phyloP scores from a whole-genome alignment of 2,888 invertebrate species.

The Crematogaster levior region DNA sequence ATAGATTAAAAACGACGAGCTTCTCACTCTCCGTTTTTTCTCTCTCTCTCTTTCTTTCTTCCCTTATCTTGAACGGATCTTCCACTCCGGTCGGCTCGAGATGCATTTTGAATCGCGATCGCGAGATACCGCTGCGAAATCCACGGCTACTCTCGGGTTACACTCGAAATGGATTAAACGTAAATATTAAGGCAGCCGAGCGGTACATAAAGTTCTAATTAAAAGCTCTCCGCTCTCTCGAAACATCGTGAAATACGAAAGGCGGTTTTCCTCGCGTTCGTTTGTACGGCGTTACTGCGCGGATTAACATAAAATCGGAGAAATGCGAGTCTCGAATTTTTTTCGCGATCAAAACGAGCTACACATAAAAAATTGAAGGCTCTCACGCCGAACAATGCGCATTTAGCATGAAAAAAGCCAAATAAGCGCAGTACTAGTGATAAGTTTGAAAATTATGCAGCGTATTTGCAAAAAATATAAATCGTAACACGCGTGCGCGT shows the following conservation, averaged over 20 bases:
- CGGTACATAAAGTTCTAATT: constrained; percentile 55
- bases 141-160: constrained; percentile 31
- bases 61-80: constrained; percentile 4
- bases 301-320: constrained; percentile 32
- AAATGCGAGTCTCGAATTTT: constrained; percentile 27
- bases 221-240: constrained; percentile 43
- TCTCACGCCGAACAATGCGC: neutral
- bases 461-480: constrained; percentile 16
- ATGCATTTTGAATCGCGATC: constrained; percentile 42
- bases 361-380: neutral
- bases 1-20: constrained; percentile 43
- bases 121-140: constrained; percentile 43
- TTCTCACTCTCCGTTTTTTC: neutral
- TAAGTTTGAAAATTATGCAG: constrained; percentile 19
- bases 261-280: constrained; percentile 39
- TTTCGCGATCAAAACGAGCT: constrained; percentile 17
- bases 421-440: neutral
- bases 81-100: neutral
- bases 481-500: neutral
- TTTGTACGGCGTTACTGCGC: constrained; percentile 35
- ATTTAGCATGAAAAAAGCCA: neutral
- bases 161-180: constrained; percentile 51
- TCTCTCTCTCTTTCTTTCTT: neutral
- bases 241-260: constrained; percentile 28
- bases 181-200: constrained; percentile 53